A percentile compares a stretch with the other conserved stretches of the same genome.
phyloP scores from a whole-genome alignment of 2,797 vertebrate species.

The Sebastes melanostomus region DNA sequence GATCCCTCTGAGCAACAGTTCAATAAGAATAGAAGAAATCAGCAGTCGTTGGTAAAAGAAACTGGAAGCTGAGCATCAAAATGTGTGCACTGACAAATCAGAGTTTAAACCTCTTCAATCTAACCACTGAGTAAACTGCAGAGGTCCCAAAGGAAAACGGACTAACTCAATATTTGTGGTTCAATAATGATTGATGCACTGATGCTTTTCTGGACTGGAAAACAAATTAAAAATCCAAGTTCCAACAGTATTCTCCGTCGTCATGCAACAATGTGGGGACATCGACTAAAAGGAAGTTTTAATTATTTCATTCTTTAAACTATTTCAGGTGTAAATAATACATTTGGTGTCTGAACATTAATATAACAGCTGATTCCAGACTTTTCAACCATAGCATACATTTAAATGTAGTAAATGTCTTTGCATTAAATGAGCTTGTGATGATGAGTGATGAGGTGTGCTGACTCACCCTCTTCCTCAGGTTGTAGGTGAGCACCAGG shows the following conservation, averaged over 20 bases:
- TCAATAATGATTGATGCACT: background rate
- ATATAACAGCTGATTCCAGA: background rate
- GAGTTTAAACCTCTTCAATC: too few relatives aligned
- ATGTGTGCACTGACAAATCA: too few relatives aligned
- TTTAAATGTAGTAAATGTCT: background rate
- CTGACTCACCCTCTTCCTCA: conserved; percentile 90
- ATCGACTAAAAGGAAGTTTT: background rate
- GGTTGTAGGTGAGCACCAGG: conserved; percentile 94
- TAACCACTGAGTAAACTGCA: too few relatives aligned
- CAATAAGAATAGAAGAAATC: too few relatives aligned
- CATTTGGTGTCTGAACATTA: background rate
- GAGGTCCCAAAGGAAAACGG: too few relatives aligned
- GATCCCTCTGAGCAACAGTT: too few relatives aligned
- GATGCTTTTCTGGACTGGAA: background rate
- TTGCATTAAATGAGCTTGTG: background rate
- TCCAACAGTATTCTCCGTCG: background rate
- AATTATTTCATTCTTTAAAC: too few relatives aligned
- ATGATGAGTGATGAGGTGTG: too few relatives aligned
- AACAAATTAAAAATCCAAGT: background rate
- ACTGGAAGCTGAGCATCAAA: too few relatives aligned
- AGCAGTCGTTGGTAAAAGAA: too few relatives aligned
- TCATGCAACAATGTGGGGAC: background rate
- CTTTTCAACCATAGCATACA: background rate
- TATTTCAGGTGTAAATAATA: background rate
- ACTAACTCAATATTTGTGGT: background rate